phyloP scores from a whole-genome alignment of 2,888 invertebrate genomes.

The Pseudococcus viburni region DNA sequence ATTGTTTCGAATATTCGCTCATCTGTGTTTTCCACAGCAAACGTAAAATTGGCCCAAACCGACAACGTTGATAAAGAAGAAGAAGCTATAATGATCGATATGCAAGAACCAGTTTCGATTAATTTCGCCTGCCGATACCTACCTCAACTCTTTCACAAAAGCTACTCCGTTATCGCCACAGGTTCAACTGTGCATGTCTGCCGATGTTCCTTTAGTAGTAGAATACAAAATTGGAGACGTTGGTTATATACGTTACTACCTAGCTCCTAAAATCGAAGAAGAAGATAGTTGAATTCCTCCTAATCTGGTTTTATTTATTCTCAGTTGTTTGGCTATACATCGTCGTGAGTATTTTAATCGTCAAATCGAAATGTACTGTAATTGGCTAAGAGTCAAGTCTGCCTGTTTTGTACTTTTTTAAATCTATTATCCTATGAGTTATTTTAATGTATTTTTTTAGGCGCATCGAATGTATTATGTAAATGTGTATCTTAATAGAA shows the following conservation, averaged over 20 bases:
- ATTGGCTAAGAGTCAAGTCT: neutral
- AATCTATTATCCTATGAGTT: neutral
- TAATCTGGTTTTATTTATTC: neutral
- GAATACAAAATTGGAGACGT: slow-evolving; percentile 96
- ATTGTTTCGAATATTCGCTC: neutral
- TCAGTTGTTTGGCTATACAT: neutral
- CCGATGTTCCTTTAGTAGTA: slow-evolving; percentile 95
- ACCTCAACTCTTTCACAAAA: slow-evolving; percentile 97
- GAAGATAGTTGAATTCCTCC: slow-evolving; percentile 77
- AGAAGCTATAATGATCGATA: slow-evolving; percentile 93
- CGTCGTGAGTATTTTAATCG: neutral
- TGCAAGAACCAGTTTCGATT: slow-evolving; percentile 97
- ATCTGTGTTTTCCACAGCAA: slow-evolving; percentile 73
- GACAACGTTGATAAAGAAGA: slow-evolving; percentile 94
- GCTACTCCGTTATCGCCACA: slow-evolving; percentile 92
- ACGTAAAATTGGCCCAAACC: slow-evolving; percentile 93
- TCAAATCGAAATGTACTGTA: slow-evolving; percentile 3
- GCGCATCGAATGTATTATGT: neutral
- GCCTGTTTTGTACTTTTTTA: neutral
- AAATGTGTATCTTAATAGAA: slow-evolving; percentile 3
- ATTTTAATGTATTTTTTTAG: neutral
- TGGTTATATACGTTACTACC: slow-evolving; percentile 96
- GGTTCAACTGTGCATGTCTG: slow-evolving; percentile 94
- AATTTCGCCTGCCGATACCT: slow-evolving; percentile 98
- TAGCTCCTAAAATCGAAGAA: slow-evolving; percentile 99